Percentiles rank a stretch among this genome's conserved stretches.
These are phyloP conservation scores for Botrylloides violaceus DNA, from an alignment of 23 tunicate species.

Conservation along the genomic window DNA sequence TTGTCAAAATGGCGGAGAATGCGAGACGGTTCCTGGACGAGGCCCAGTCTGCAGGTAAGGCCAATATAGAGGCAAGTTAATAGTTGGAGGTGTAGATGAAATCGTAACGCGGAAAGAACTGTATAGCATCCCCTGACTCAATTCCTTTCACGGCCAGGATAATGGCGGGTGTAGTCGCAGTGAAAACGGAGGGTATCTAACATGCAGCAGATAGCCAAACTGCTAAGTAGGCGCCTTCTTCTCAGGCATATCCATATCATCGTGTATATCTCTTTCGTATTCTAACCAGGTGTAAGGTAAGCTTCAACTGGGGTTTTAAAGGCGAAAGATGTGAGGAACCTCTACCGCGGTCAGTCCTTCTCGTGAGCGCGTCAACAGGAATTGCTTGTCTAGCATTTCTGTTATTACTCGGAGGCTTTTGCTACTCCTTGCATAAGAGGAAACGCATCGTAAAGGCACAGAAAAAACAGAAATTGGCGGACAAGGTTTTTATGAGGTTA, in stretches of 20 bases:
- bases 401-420: slow-evolving; percentile 3
- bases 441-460: slow-evolving; percentile 3
- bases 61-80: too few relatives aligned
- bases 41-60: slow-evolving; percentile 27
- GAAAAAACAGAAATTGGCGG: neutral
- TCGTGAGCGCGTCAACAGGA: slow-evolving; percentile 19
- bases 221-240: too few relatives aligned
- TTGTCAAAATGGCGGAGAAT: slow-evolving; percentile 21
- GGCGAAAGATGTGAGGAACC: slow-evolving; percentile 19
- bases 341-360: slow-evolving; percentile 11
- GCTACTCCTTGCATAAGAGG: slow-evolving; percentile 9
- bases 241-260: too few relatives aligned
- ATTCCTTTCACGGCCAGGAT: too few relatives aligned
- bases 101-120: too few relatives aligned
- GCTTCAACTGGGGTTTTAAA: slow-evolving; percentile 18
- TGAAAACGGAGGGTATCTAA: too few relatives aligned
- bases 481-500: slow-evolving; percentile 25
- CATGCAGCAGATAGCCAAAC: too few relatives aligned
- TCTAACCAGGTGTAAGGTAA: slow-evolving; percentile 18
- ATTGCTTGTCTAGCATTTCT: slow-evolving; percentile 4
- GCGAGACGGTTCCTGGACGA: slow-evolving; percentile 12
- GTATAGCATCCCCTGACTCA: too few relatives aligned
- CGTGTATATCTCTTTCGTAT: too few relatives aligned
- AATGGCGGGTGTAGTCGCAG: too few relatives aligned
- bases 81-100: too few relatives aligned